Percentiles rank a stretch among this genome's conserved stretches.
phyloP scores from a whole-genome alignment of 2,797 vertebrate species.

The Tenualosa ilisha region DNA sequence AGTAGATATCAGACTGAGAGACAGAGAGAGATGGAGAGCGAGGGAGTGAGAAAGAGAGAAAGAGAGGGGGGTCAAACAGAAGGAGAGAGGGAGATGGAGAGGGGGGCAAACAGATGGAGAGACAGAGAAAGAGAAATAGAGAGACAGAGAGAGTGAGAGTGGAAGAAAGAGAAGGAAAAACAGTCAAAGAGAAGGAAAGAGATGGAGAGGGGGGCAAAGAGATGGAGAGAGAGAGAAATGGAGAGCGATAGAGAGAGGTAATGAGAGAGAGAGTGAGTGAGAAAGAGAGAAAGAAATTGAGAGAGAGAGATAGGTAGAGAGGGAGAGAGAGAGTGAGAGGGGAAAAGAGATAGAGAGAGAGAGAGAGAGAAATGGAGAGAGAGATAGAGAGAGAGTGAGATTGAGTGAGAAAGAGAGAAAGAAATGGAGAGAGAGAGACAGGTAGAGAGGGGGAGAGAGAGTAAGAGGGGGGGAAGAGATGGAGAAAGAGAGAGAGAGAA shows the following conservation, averaged over 20 bases:
- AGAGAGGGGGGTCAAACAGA: not conserved
- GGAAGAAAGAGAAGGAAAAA: not conserved
- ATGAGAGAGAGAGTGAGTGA: not conserved
- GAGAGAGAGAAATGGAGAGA: not conserved
- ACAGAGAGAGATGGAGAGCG: conserved; percentile 51
- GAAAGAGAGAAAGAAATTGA: not conserved
- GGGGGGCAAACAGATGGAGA: not conserved
- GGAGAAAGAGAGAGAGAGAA: not conserved
- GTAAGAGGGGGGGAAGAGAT: not conserved
- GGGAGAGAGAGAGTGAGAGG: not conserved
- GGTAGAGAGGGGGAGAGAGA: not conserved
- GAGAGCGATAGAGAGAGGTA: not conserved
- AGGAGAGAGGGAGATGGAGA: not conserved
- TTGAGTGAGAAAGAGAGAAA: not conserved
- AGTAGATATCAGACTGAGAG: conserved; percentile 94
- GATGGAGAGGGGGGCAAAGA: not conserved
- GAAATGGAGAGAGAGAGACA: not conserved
- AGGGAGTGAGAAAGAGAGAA: not conserved
- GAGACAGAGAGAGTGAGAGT: not conserved
- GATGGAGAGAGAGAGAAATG: not conserved
- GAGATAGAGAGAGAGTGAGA: not conserved
- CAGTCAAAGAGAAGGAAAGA: conserved; percentile 16
- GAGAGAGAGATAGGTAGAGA: not conserved
- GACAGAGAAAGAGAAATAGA: not conserved
- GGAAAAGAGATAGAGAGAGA: not conserved